Evolutionary conservation across 1,140 invertebrate species (phyloP), one percentile per base, ranked within the genome.

Genomic region (Philotrypesis tridentata): DNA sequence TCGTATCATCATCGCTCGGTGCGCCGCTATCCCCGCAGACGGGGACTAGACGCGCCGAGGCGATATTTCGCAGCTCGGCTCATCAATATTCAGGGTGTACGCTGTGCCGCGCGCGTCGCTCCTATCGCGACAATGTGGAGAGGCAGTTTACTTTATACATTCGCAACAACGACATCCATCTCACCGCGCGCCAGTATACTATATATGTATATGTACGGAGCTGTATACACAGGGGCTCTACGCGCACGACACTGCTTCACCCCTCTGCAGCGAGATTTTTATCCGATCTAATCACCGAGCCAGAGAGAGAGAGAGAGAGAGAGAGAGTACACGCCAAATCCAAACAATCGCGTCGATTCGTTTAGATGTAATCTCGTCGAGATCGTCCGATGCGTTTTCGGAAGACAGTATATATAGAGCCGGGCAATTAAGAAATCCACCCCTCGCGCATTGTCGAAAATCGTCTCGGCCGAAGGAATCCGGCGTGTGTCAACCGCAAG

Each of bases 101-200:
- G 85, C 82, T 79, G 80, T 82, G 75, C 60, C 80, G 21, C 80
- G 21, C 60, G 74, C 29, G 79, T n/a, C n/a, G 23, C 82, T 85
- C 82, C 82, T 85, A 85, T 86, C 83, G 82, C 84, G 85, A 85
- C 86, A 85, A 86, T 84, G 83, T 81, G 82, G 83, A n/a, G n/a
- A n/a, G 84, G 81, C 84, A 86, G 85, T 87, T 88, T 86, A 88
- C 85, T 89, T 89, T 89, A 86, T 87, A 88, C 86, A n/a, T 88
- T 89, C 87, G 73, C 85, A 85, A 87, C 86, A 85, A 75, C 43
- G 82, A 79, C 84, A 86, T 85, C 83, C 83, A 85, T 87, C 85
- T 82, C 60, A 9, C 70, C n/a, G 27, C 12, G 7, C 61, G 23
- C n/a, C n/a, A n/a, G 29, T 11, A 12, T 11, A 2, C 2, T 11